Conservation (phyloP, 2,113 vertebrate genomes). For the Puma concolor region DNA sequence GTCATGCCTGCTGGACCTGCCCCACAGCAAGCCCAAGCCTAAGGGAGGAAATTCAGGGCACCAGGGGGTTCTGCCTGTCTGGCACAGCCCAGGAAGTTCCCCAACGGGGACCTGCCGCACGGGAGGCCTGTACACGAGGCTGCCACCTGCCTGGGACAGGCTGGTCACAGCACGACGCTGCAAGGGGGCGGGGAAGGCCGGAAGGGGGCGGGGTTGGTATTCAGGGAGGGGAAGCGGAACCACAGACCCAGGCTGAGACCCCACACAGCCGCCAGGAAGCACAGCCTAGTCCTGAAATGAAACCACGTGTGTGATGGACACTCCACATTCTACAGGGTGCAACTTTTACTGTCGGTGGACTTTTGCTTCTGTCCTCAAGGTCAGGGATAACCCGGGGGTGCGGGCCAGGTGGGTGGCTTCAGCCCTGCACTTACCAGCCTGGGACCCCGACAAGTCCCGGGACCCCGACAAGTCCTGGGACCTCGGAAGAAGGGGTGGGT, state of each 20-base stretch:
- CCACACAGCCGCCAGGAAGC: too few species aligned
- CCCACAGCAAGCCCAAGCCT: neutral
- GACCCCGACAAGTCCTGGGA: neutral
- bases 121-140: neutral
- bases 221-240: neutral
- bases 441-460: neutral
- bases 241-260: fast-evolving
- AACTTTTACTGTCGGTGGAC: neutral
- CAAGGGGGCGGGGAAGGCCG: neutral
- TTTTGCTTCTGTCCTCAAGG: neutral
- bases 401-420: neutral
- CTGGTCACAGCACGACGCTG: neutral
- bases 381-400: fast-evolving
- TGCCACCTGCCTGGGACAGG: neutral
- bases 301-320: fast-evolving
- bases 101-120: neutral
- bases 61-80: neutral
- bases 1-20: neutral
- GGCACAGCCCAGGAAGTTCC: neutral
- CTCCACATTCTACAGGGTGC: fast-evolving
- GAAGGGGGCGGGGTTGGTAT: neutral
- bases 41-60: neutral
- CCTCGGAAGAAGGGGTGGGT: neutral
- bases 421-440: neutral
- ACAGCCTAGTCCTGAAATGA: neutral